Evolutionary conservation across 2,797 vertebrate genomes (phyloP).

Genomic region (Amazona ochrocephala): DNA sequence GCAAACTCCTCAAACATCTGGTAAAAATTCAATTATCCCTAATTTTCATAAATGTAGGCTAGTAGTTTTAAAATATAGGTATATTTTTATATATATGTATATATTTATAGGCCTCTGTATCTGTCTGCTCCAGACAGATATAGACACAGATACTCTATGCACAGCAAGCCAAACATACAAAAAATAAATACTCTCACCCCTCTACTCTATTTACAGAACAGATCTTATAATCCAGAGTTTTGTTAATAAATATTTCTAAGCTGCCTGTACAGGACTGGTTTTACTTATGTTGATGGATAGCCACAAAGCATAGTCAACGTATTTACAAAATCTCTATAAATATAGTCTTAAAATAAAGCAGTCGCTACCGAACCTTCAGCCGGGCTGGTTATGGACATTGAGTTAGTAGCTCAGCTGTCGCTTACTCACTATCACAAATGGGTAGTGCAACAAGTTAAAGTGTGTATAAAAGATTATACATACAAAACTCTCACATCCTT

Average conservation of each 20-base stretch:
- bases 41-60: conserved; percentile 57
- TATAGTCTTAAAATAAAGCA: conserved; percentile 79
- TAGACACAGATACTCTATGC: conserved; percentile 68
- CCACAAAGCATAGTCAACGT: conserved; percentile 82
- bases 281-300: conserved; percentile 82
- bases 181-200: conserved; percentile 85
- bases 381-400: conserved; percentile 76
- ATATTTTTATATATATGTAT: conserved; percentile 70
- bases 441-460: conserved; percentile 85
- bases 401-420: conserved; percentile 79
- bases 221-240: conserved; percentile 75
- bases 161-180: conserved; percentile 77
- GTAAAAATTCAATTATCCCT: conserved; percentile 60
- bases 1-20: conserved; percentile 57
- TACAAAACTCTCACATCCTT: conserved; percentile 87
- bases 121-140: conserved; percentile 66
- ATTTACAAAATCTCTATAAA: conserved; percentile 84
- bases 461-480: conserved; percentile 88
- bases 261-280: conserved; percentile 70
- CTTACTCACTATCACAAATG: conserved; percentile 76
- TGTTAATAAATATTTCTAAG: conserved; percentile 87
- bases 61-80: conserved; percentile 73
- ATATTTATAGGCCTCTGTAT: conserved; percentile 67
- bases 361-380: conserved; percentile 71
- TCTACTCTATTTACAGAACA: conserved; percentile 80